Conservation (phyloP, 2,113 vertebrate genomes). For the Sisor rabdophorus region DNA sequence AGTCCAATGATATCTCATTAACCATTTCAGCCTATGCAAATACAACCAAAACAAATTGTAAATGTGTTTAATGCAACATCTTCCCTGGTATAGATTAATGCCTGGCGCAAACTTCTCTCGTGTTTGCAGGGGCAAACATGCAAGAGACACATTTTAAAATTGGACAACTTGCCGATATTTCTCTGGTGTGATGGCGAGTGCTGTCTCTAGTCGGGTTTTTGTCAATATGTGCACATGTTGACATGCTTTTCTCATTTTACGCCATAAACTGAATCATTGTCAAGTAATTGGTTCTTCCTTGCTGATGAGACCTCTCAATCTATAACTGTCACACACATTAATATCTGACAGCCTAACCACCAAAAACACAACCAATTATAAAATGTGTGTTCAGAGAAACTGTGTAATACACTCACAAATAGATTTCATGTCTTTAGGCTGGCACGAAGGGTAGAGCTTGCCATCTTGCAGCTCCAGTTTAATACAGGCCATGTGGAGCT, state of each 20-base stretch:
- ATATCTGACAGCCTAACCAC: background rate
- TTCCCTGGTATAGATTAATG: slow-evolving; percentile 24
- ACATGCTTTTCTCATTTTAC: slow-evolving; percentile 60
- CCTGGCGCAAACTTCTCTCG: slow-evolving; percentile 7
- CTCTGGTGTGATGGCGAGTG: slow-evolving; percentile 71
- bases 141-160: slow-evolving; percentile 60
- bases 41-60: slow-evolving; percentile 2
- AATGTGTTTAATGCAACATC: background rate
- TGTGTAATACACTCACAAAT: background rate
- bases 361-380: slow-evolving; percentile 21
- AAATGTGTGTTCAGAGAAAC: background rate
- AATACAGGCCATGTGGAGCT: background rate
- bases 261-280: slow-evolving; percentile 50
- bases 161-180: slow-evolving; percentile 70
- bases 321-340: slow-evolving; percentile 23
- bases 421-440: background rate
- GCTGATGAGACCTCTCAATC: slow-evolving; percentile 26
- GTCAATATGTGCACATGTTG: slow-evolving; percentile 64
- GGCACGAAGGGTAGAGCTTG: background rate
- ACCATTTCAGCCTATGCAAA: background rate
- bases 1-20: background rate
- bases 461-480: background rate
- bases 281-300: slow-evolving; percentile 29
- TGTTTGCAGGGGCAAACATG: slow-evolving; percentile 59
- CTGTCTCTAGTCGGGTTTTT: slow-evolving; percentile 64